Evolutionary conservation across 2,113 vertebrate species (phyloP).

Genomic region (Ellobius talpinus): DNA sequence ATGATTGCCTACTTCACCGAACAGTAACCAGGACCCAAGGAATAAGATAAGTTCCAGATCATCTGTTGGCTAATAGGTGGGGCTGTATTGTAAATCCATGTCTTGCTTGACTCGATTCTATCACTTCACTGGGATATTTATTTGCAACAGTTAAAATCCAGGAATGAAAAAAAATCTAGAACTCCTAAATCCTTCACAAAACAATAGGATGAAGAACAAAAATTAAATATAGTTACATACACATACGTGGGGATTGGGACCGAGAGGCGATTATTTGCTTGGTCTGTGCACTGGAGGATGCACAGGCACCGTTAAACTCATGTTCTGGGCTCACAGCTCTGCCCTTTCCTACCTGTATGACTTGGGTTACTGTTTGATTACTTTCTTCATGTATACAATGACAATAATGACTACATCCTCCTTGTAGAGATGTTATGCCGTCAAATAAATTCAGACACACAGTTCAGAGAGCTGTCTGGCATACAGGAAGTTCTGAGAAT

Average conservation of each 20-base stretch:
- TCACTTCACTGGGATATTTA: neutral
- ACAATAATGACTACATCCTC: neutral
- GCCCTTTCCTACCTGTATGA: neutral
- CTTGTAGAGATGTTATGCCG: neutral
- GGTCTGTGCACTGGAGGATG: neutral
- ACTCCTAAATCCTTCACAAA: neutral
- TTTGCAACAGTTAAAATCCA: neutral
- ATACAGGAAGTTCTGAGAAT: neutral
- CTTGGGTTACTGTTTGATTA: neutral
- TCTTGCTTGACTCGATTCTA: neutral
- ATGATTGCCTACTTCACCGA: neutral
- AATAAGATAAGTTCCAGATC: neutral
- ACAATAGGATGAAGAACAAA: neutral
- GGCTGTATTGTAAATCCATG: neutral
- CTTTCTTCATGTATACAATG: conserved; percentile 5
- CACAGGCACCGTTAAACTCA: neutral
- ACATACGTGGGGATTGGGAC: neutral
- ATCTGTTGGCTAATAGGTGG: neutral
- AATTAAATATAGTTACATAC: neutral
- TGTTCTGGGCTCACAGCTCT: neutral
- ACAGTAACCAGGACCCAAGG: neutral
- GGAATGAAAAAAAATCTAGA: neutral
- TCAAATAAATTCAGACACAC: neutral
- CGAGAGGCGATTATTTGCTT: neutral
- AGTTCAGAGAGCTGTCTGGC: neutral